A percentile compares a stretch with the other conserved stretches of the same genome.
phyloP scores from a whole-genome alignment of 2,888 invertebrate genomes.

The Polyommatus iphigenia region DNA sequence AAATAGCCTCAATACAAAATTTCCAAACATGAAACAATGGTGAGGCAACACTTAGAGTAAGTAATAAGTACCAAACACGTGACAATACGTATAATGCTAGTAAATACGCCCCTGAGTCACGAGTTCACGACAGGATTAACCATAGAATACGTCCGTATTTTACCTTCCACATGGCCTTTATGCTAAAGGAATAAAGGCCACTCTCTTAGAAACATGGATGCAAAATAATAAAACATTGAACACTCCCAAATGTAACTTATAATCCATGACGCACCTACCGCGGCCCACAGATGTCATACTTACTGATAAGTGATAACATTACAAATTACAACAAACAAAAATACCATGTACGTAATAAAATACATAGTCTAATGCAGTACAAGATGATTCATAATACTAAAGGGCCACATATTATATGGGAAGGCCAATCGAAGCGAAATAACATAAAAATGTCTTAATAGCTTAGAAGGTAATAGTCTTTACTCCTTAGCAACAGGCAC shows the following conservation, averaged over 20 bases:
- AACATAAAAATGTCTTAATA: no score
- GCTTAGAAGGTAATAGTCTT: no score
- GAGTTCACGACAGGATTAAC: constrained; percentile 4
- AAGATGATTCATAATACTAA: neutral
- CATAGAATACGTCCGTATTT: neutral
- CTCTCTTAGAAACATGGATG: neutral
- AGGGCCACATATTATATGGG: no score
- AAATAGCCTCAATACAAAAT: neutral
- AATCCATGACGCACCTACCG: neutral
- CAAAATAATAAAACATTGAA: neutral
- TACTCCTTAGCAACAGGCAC: no score
- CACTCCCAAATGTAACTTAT: neutral
- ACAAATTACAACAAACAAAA: neutral
- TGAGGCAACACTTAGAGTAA: neutral
- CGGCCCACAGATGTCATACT: neutral
- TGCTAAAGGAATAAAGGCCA: neutral
- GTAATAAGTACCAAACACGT: neutral
- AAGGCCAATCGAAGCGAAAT: no score
- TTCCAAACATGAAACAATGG: constrained; percentile 7
- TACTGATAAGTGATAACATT: neutral
- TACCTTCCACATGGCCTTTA: neutral
- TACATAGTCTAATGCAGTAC: no score
- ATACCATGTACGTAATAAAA: neutral
- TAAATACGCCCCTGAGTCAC: constrained; percentile 6
- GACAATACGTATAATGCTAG: constrained; percentile 6